phyloP scores from a whole-genome alignment of 2,113 vertebrate species.

The Hirundichthys speculiger region DNA sequence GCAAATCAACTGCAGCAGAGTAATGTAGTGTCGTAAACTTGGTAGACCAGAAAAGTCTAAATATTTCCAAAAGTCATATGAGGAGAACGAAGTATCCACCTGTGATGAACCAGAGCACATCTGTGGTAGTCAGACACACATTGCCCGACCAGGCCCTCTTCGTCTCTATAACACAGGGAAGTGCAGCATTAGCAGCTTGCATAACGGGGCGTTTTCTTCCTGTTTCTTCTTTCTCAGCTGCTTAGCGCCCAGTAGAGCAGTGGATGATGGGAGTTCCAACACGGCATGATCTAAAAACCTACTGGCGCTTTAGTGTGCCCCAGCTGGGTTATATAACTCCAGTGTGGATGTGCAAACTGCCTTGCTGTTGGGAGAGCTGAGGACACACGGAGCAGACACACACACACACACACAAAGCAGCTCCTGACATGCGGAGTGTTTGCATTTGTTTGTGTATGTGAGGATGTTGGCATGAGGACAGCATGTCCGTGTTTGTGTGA shows the following conservation, averaged over 20 bases:
- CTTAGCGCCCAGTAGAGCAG: conserved; percentile 66
- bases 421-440: conserved; percentile 36
- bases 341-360: conserved; percentile 71
- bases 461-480: conserved; percentile 26
- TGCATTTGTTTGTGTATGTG: conserved; percentile 32
- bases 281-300: conserved; percentile 76
- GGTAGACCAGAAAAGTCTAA: neutral
- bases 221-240: conserved; percentile 66
- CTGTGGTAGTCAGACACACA: conserved; percentile 11
- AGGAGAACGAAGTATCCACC: neutral
- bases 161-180: conserved; percentile 15
- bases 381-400: conserved; percentile 23
- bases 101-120: neutral
- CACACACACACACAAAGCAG: conserved; percentile 3
- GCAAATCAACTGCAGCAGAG: too few species aligned
- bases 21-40: neutral
- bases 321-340: conserved; percentile 78
- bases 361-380: conserved; percentile 57
- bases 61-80: conserved; percentile 2
- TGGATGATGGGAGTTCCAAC: conserved; percentile 77
- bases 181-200: conserved; percentile 47
- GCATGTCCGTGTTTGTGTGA: conserved; percentile 38
- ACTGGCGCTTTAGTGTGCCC: conserved; percentile 73
- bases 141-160: neutral
- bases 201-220: conserved; percentile 62